Conservation (phyloP, 2,888 invertebrate species). For the Drosophila stalkeri region DNA sequence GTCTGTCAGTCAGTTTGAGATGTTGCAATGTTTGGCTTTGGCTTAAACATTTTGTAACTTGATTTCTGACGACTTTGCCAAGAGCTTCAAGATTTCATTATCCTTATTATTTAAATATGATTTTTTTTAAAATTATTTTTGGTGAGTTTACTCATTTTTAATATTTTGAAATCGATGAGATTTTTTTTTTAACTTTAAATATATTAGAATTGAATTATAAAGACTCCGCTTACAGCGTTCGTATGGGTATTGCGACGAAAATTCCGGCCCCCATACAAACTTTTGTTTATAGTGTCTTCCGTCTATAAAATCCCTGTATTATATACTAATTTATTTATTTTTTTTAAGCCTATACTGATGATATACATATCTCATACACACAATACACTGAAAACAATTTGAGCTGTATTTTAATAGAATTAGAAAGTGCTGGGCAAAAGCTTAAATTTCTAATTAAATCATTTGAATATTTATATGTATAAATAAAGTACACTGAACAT, state of each 20-base stretch:
- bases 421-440: not conserved
- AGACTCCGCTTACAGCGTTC: too few species aligned
- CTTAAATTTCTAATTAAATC: not conserved
- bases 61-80: not conserved
- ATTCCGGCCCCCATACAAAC: too few species aligned
- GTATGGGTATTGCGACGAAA: too few species aligned
- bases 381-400: not conserved
- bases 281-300: too few species aligned
- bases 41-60: not conserved
- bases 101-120: not conserved
- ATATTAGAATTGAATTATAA: too few species aligned
- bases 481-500: not conserved
- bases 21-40: constrained; percentile 2
- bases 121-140: too few species aligned
- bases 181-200: too few species aligned
- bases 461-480: not conserved
- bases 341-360: too few species aligned
- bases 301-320: too few species aligned
- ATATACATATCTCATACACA: not conserved
- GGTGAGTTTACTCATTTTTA: too few species aligned
- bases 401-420: not conserved
- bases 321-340: too few species aligned
- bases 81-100: not conserved
- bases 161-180: too few species aligned
- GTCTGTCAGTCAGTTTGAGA: not conserved